Evolutionary conservation across 2,888 invertebrate species (phyloP).

Genomic region (Chrysotoxum bicinctum): DNA sequence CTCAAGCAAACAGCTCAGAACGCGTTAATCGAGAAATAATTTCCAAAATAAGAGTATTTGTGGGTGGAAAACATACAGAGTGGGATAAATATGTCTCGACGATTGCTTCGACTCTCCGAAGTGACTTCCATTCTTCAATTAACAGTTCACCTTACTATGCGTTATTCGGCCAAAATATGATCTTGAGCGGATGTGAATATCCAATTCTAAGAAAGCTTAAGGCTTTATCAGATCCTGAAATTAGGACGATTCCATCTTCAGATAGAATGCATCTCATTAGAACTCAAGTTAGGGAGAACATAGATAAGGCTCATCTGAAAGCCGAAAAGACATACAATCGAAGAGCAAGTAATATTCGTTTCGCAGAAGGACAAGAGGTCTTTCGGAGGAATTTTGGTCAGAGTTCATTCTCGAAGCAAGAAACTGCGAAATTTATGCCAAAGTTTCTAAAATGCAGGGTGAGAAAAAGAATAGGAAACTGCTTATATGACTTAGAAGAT

Average conservation of each 20-base stretch:
- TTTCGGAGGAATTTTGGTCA: neutral
- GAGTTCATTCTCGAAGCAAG: neutral
- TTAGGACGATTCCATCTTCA: neutral
- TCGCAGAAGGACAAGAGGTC: neutral
- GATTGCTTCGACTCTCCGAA: neutral
- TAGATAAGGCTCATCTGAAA: neutral
- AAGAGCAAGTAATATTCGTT: neutral
- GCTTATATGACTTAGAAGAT: conserved; percentile 2
- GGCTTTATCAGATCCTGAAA: neutral
- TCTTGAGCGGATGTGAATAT: no score
- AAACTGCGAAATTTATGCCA: neutral
- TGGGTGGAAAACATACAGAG: neutral
- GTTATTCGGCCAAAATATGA: no score
- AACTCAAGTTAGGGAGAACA: neutral
- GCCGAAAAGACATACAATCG: neutral
- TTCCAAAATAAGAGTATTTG: neutral
- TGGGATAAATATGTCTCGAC: conserved; percentile 16
- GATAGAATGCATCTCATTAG: neutral
- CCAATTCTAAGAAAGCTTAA: neutral
- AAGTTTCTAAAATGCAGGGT: conserved; percentile 9
- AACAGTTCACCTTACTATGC: no score
- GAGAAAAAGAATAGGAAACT: neutral
- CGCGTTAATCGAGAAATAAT: conserved; percentile 11
- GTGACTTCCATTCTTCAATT: conserved; percentile 2
- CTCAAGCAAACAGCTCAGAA: conserved; percentile 9